Evolutionary conservation across 2,113 vertebrate species (phyloP), one percentile per base, ranked within the genome.

Genomic region (Brachionichthys hirsutus): DNA sequence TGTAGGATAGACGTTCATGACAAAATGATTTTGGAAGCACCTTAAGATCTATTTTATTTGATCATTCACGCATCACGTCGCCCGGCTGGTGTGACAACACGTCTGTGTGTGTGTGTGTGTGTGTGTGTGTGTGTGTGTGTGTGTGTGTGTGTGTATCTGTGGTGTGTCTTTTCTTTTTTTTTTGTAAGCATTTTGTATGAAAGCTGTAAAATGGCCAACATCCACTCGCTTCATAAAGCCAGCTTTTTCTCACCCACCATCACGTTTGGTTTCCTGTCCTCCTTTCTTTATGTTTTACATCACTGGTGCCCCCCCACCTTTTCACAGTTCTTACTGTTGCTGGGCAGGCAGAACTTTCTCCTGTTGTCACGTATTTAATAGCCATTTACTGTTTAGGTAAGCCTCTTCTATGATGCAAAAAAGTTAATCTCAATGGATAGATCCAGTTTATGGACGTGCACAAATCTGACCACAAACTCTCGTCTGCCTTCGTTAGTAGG

Each of bases 141-240:
- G 44, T 43, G 51, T 53, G 65, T 52, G 81, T 86, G 87, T 85
- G 84, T 85, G 73, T 87, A 6, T 30, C 3, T 4, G 24, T 30
- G n/a, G n/a, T 30, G 24, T 30, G 4, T 2, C 8, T 30, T 2
- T 30, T 30, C 3, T 30, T 30, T 30, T 30, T 3, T 94, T 95
- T 95, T 95, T 95, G 92, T 93, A 94, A 87, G 88, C 89, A 76
- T 90, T 93, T 94, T 94, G 92, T 95, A 95, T 92, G 91, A 78
- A 89, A 91, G 92, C 85, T 90, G 88, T 90, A 85, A 82, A 89
- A 90, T 92, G 70, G 56, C 83, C 89, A 75, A 89, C 77, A 71
- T 73, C 70, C 82, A 90, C 88, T 59, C 90, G 91, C 85, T 89
- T 91, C 91, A 92, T 93, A 92, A 91, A 92, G 76, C 90, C 75